Percentiles rank a stretch among this genome's conserved stretches.
These are phyloP conservation scores for Grallaria varia DNA, from an alignment of 2,113 vertebrate species.

Conservation along the genomic window DNA sequence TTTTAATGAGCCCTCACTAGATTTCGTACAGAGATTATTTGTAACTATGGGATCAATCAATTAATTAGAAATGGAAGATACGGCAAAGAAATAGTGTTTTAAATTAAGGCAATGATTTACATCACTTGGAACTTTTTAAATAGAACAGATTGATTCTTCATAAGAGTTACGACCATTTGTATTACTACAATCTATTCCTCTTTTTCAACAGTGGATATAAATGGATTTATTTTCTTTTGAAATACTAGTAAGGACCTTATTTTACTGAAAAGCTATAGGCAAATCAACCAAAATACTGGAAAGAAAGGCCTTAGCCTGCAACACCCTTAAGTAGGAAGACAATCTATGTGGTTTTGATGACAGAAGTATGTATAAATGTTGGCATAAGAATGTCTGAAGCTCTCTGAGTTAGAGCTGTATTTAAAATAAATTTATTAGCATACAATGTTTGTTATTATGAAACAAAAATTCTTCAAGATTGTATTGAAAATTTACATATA, in stretches of 20 bases:
- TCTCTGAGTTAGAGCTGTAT: neutral
- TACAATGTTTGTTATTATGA: neutral
- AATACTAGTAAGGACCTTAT: neutral
- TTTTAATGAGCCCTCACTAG: constrained; percentile 47
- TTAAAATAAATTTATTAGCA: neutral
- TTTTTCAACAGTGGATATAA: neutral
- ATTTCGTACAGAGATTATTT: constrained; percentile 36
- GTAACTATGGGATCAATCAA: constrained; percentile 47
- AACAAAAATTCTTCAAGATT: neutral
- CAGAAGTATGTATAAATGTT: neutral
- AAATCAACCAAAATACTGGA: neutral
- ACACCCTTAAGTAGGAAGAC: neutral
- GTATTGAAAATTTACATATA: neutral
- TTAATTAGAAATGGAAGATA: constrained; percentile 45
- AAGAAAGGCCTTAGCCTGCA: neutral
- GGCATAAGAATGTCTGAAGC: neutral
- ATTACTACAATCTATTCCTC: neutral
- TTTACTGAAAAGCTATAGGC: neutral
- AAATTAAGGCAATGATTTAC: constrained; percentile 34
- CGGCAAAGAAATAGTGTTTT: constrained; percentile 19
- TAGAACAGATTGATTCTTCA: neutral
- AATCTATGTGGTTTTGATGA: neutral
- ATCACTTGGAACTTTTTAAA: constrained; percentile 13
- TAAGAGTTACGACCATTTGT: neutral
- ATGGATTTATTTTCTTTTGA: neutral